Percentiles rank a stretch among this genome's conserved stretches.
These are phyloP conservation scores for Aphaenogaster rudis DNA, from an alignment of 1,140 invertebrate species.

Conservation along the genomic window DNA sequence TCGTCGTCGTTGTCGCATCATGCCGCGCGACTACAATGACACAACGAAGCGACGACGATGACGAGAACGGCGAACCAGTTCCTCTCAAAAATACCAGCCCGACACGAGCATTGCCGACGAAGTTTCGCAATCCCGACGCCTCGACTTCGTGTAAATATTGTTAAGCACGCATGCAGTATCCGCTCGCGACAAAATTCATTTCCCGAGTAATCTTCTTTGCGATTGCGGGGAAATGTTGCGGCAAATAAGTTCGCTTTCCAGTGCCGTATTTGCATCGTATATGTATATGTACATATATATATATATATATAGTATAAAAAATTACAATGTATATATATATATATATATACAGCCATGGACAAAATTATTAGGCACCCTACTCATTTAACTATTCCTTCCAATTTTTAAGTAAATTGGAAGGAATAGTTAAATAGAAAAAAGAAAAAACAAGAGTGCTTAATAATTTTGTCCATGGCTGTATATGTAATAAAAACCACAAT, in stretches of 20 bases:
- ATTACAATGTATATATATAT: too few species aligned
- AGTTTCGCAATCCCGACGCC: slow-evolving; percentile 11
- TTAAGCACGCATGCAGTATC: slow-evolving; percentile 24
- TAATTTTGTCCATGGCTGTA: too few species aligned
- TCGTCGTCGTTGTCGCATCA: neutral
- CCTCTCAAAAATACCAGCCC: neutral
- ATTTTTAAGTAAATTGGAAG: too few species aligned
- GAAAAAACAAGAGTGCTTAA: too few species aligned
- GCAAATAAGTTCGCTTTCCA: slow-evolving; percentile 25
- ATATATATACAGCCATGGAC: too few species aligned
- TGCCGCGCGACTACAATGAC: neutral
- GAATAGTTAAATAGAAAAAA: too few species aligned
- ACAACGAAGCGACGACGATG: neutral
- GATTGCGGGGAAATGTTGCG: slow-evolving; percentile 20
- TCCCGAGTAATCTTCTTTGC: slow-evolving; percentile 5
- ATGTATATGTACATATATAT: too few species aligned
- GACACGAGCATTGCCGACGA: neutral
- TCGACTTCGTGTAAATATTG: slow-evolving; percentile 22
- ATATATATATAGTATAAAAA: too few species aligned
- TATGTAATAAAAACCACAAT: too few species aligned
- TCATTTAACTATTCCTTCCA: too few species aligned
- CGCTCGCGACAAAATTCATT: slow-evolving; percentile 18
- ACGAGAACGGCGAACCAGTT: neutral
- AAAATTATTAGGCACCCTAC: too few species aligned
- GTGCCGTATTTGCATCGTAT: neutral